Conservation (phyloP, 2,113 vertebrate genomes). For the Geothlypis trichas region DNA sequence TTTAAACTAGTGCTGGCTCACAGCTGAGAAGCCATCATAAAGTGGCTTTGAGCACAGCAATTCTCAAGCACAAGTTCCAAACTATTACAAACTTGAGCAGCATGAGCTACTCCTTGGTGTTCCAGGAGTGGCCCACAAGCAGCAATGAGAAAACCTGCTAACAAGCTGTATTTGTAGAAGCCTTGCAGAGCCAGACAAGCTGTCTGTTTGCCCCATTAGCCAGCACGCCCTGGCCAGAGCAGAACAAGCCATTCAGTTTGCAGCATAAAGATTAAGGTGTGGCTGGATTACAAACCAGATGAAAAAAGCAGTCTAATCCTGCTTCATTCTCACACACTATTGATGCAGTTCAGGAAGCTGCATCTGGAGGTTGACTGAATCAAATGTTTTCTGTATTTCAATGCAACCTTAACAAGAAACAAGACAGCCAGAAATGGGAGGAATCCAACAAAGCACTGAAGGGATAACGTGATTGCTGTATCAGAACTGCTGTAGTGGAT, state of each 20-base stretch:
- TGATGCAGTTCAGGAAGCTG: neutral
- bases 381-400: neutral
- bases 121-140: neutral
- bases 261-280: neutral
- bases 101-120: neutral
- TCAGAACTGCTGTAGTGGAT: neutral
- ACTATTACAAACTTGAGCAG: neutral
- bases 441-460: neutral
- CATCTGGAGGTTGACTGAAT: neutral
- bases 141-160: neutral
- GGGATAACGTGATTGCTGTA: rapidly evolving
- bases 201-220: rapidly evolving
- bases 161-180: neutral
- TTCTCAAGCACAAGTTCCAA: neutral
- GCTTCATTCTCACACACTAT: neutral
- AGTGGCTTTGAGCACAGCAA: neutral
- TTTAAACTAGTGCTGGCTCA: neutral
- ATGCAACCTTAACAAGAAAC: neutral
- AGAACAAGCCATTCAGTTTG: neutral
- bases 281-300: neutral
- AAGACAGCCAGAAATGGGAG: neutral
- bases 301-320: neutral
- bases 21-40: neutral
- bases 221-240: neutral
- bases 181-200: neutral